These are phyloP conservation scores for Euclidia mi DNA, from an alignment of 2,888 invertebrate species.

Conservation along the genomic window DNA sequence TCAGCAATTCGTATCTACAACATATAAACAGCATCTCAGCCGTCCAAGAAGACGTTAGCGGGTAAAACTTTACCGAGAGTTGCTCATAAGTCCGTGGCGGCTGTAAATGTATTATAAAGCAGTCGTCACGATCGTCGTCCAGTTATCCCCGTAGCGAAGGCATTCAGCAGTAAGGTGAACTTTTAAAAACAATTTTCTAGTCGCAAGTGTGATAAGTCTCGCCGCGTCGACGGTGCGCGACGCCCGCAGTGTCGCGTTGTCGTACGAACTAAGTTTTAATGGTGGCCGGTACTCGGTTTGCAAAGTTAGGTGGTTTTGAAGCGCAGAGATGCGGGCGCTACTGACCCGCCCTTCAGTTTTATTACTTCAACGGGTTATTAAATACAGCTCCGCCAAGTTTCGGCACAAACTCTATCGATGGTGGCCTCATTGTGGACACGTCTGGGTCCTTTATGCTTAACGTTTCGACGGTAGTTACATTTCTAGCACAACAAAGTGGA, in stretches of 20 bases:
- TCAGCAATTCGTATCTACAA: neutral
- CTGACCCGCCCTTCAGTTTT: constrained; percentile 36
- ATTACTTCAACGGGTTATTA: constrained; percentile 45
- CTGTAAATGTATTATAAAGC: constrained; percentile 44
- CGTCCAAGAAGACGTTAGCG: neutral
- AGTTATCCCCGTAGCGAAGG: constrained; percentile 29
- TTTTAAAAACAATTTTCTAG: constrained; percentile 63
- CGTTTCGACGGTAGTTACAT: too few species aligned
- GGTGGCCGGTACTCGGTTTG: constrained; percentile 66
- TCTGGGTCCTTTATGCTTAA: too few species aligned
- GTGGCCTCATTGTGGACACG: too few species aligned
- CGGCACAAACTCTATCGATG: constrained; percentile 9
- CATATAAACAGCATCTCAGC: neutral
- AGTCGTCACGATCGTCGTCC: constrained; percentile 21
- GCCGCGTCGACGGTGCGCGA: constrained; percentile 35
- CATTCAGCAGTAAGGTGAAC: constrained; percentile 49
- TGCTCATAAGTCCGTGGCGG: constrained; percentile 7
- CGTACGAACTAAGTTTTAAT: constrained; percentile 73
- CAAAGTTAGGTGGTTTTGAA: constrained; percentile 61
- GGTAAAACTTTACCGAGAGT: neutral
- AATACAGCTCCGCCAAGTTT: constrained; percentile 19
- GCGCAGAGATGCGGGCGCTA: constrained; percentile 64
- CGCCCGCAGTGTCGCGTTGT: constrained; percentile 47
- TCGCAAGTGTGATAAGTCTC: constrained; percentile 56
- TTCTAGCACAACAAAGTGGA: too few species aligned